phyloP scores from a whole-genome alignment of 2,113 vertebrate species.

The Lepidothrix coronata region DNA sequence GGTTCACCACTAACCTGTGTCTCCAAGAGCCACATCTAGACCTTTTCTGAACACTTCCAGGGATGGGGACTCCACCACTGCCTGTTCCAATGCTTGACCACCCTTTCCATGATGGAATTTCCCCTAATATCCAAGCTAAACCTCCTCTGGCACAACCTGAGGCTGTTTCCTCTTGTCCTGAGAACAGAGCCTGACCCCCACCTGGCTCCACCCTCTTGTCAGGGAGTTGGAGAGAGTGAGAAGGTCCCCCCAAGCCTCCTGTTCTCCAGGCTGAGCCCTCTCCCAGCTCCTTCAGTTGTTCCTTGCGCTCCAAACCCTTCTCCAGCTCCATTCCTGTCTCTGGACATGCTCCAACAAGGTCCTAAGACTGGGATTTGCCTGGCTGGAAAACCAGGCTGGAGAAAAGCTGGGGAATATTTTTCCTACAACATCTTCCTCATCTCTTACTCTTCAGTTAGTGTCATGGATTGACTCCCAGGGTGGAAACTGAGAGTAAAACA shows the following conservation, averaged over 20 bases:
- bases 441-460: background rate
- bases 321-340: background rate
- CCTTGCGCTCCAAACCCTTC: background rate
- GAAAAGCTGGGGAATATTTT: background rate
- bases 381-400: background rate
- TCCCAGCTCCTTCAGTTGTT: background rate
- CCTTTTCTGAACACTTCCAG: background rate
- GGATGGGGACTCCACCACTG: background rate
- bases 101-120: background rate
- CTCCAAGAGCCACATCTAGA: background rate
- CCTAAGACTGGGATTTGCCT: background rate
- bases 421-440: background rate
- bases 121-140: background rate
- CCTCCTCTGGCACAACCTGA: background rate
- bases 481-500: background rate
- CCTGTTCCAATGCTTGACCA: background rate
- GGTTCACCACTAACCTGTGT: background rate
- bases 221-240: background rate
- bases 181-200: fast-evolving
- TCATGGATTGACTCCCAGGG: background rate
- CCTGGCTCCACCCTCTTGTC: background rate
- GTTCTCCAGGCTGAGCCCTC: background rate
- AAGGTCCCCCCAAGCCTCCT: background rate
- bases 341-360: background rate
- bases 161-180: background rate